These are phyloP conservation scores for Cryptotermes secundus DNA, from an alignment of 1,140 invertebrate genomes.

Conservation along the genomic window DNA sequence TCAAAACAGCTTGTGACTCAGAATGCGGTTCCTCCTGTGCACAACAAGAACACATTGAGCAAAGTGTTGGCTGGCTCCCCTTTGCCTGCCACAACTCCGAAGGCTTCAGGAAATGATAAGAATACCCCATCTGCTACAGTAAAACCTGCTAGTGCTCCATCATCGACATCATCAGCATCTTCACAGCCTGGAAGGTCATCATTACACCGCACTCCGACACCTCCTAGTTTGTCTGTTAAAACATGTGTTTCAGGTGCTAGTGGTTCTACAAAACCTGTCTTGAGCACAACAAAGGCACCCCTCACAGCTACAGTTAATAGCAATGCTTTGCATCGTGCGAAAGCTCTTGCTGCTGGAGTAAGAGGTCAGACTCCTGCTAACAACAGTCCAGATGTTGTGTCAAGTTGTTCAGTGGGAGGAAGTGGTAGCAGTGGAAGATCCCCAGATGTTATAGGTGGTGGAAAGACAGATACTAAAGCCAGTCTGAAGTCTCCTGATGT, in stretches of 20 bases:
- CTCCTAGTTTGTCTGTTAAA: background rate
- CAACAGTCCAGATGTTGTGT: slow-evolving; percentile 70
- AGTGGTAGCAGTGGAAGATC: slow-evolving; percentile 41
- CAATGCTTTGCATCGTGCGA: background rate
- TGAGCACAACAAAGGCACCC: background rate
- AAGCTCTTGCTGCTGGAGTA: background rate
- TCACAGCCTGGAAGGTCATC: background rate
- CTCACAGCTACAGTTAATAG: background rate
- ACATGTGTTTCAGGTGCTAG: background rate
- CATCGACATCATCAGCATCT: background rate
- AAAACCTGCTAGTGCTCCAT: background rate
- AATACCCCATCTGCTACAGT: background rate
- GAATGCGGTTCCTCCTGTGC: background rate
- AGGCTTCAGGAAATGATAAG: background rate
- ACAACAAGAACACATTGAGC: background rate
- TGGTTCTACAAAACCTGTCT: background rate
- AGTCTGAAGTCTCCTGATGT: slow-evolving; percentile 32
- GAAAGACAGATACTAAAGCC: slow-evolving; percentile 39
- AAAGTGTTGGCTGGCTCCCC: background rate
- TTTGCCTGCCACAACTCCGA: background rate
- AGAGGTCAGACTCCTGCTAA: background rate
- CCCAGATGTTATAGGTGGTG: slow-evolving; percentile 54
- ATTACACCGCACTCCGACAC: background rate
- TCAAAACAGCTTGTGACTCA: background rate
- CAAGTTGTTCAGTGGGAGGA: slow-evolving; percentile 53